Evolutionary conservation across 2,797 vertebrate genomes (phyloP), one percentile per base, ranked within the genome.

Genomic region (Myripristis jacobus): DNA sequence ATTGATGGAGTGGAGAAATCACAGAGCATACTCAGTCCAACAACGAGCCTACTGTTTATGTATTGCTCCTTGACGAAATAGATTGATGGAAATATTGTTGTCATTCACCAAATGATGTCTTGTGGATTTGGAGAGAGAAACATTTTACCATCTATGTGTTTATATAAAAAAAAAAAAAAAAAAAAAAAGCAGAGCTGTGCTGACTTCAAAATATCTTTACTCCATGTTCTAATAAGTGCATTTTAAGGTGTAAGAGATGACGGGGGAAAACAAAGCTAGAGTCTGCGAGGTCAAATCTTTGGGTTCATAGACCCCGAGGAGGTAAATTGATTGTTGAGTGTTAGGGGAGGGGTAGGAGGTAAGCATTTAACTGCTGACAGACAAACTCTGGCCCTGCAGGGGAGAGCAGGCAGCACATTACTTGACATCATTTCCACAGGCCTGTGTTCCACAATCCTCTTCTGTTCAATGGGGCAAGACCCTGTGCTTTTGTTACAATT

Each of bases 281-380:
- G 86, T 88, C 85, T 87, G 79, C 70, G 78, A 86, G 89, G 87
- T 92, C 90, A 93, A 91, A 91, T 91, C 85, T 87, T 89, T 87
- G 85, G 83, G 83, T 90, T 90, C 88, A 90, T 77, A 75, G 90
- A 89, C 88, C 90, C 91, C 5, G 73, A 91, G 90, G 91, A 88
- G 86, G 77, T 88, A 92, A 92, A 92, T 92, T 94, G 92, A 92
- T 93, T 93, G 91, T 87, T 84, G 90, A 81, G 87, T 86, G 87
- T 89, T 86, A 64, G 77, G 85, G 80, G 90, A 86, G 84, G 84
- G 84, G 87, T 66, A 70, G 79, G 79, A 80, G 79, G 89, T 67
- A 84, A 86, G 82, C 89, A 88, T 92, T 91, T 93, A 93, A 93
- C 89, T 91, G 91, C 90, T 92, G 91, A 92, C 92, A 92, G 89